These are phyloP conservation scores for Gerris lacustris DNA, from an alignment of 2,888 invertebrate genomes.

Conservation along the genomic window DNA sequence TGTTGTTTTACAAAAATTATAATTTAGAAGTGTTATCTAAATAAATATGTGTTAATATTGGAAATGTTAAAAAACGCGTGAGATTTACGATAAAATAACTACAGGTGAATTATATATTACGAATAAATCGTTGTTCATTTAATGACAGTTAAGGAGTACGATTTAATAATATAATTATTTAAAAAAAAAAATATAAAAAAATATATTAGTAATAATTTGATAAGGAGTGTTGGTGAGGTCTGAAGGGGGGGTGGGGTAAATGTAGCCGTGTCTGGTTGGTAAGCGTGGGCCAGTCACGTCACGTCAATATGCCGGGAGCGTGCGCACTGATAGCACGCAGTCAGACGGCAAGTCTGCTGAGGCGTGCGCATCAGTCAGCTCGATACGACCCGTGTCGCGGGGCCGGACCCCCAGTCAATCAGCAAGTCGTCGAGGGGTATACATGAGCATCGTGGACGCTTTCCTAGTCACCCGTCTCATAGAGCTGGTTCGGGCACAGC, in stretches of 20 bases:
- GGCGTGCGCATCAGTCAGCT: background rate
- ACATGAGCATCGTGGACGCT: slow-evolving; percentile 21
- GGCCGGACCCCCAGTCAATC: background rate
- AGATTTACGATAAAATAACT: too few relatives aligned
- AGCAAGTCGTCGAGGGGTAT: background rate
- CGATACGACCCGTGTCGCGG: background rate
- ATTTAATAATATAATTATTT: background rate
- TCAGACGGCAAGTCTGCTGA: background rate
- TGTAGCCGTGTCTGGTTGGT: background rate
- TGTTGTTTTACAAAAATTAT: too few relatives aligned
- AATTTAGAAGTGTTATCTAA: too few relatives aligned
- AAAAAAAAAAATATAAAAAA: background rate
- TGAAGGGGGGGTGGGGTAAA: background rate
- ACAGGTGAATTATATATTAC: background rate
- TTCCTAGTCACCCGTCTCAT: slow-evolving; percentile 20
- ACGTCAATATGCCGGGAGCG: background rate
- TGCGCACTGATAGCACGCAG: background rate
- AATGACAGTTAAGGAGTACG: background rate
- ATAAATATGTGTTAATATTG: too few relatives aligned
- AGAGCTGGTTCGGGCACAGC: slow-evolving; percentile 17
- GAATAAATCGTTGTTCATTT: background rate
- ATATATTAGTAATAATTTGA: background rate
- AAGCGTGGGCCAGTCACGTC: slow-evolving; percentile 9
- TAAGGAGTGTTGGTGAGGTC: background rate
- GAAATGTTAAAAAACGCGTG: too few relatives aligned